Evolutionary conservation across 2,888 invertebrate genomes (phyloP).

Genomic region (Eupithecia centaureata): DNA sequence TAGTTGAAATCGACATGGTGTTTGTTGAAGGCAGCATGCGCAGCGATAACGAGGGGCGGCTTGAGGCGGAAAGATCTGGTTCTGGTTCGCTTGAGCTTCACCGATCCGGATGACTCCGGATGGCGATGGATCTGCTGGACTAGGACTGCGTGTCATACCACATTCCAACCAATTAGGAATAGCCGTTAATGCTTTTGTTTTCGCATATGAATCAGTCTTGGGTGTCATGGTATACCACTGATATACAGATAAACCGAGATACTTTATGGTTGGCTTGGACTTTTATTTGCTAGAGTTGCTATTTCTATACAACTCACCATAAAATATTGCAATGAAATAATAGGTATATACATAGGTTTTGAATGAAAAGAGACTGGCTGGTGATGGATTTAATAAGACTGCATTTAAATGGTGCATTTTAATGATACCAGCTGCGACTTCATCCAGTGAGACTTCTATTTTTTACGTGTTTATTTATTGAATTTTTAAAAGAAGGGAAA

Average conservation of each 20-base stretch:
- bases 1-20: constrained; percentile 35
- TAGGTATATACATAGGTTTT: background rate
- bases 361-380: background rate
- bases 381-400: background rate
- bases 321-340: background rate
- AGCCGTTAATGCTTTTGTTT: constrained; percentile 49
- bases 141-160: constrained; percentile 57
- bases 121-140: constrained; percentile 48
- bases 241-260: background rate
- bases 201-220: constrained; percentile 34
- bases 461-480: no score
- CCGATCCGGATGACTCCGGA: constrained; percentile 69
- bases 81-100: constrained; percentile 59
- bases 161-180: constrained; percentile 73
- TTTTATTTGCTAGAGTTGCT: background rate
- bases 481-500: no score
- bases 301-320: background rate
- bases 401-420: background rate
- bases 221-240: constrained; percentile 9
- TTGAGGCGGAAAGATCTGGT: constrained; percentile 64
- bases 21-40: constrained; percentile 29
- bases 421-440: no score
- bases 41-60: constrained; percentile 55
- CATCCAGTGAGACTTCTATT: no score
- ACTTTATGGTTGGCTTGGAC: background rate